Conservation (phyloP, 2,888 invertebrate species). For the Gastracanthus pulcherrimus region DNA sequence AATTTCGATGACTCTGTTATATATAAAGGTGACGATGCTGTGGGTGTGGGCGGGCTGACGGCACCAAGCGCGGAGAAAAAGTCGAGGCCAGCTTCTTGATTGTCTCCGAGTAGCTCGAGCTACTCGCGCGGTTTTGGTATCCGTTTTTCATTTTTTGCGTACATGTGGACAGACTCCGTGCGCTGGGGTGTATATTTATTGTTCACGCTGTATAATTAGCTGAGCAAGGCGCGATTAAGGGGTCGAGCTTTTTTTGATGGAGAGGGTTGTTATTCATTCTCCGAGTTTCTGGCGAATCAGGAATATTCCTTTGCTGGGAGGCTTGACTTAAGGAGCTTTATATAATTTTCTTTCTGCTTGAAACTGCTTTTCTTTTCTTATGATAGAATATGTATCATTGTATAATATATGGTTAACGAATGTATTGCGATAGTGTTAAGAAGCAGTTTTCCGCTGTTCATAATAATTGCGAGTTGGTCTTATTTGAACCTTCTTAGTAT, state of each 20-base stretch:
- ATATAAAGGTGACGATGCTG: background rate
- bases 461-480: too few relatives aligned
- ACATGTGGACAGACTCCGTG: background rate
- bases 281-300: background rate
- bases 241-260: background rate
- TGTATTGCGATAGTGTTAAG: too few relatives aligned
- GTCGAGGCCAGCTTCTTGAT: background rate
- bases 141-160: background rate
- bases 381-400: too few relatives aligned
- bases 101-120: background rate
- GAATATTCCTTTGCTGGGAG: too few relatives aligned
- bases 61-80: background rate
- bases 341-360: too few relatives aligned
- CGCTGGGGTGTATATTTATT: conserved; percentile 4
- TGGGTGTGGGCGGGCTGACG: background rate
- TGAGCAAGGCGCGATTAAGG: background rate
- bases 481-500: too few relatives aligned
- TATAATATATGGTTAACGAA: too few relatives aligned
- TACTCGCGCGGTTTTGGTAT: background rate
- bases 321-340: too few relatives aligned
- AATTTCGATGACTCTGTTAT: conserved; percentile 8
- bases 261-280: background rate
- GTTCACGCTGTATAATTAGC: conserved; percentile 1
- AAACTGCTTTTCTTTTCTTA: too few relatives aligned
- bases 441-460: too few relatives aligned